phyloP scores from a whole-genome alignment of 1,140 invertebrate genomes.

The Aphelenchoides besseyi region DNA sequence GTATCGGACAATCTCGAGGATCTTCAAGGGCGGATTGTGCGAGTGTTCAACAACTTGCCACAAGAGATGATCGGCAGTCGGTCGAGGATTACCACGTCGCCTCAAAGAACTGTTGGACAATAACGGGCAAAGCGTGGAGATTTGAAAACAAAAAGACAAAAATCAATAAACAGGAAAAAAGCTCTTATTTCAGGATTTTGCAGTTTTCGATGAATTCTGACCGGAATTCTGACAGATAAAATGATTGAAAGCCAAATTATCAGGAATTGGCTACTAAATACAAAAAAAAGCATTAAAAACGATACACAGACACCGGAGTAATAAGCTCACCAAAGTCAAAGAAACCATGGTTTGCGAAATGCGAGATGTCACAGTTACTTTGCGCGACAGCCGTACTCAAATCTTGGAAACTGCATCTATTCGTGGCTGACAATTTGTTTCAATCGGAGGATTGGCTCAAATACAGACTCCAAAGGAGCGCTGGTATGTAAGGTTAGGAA shows the following conservation, averaged over 20 bases:
- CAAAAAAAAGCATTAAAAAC: no score
- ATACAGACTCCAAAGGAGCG: no score
- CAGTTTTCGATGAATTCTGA: no score
- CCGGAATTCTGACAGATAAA: no score
- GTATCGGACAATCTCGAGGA: not conserved
- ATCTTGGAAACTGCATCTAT: slow-evolving; percentile 97
- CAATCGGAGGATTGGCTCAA: no score
- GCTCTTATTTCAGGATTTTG: no score
- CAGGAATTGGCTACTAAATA: no score
- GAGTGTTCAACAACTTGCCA: not conserved
- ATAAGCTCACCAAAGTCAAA: slow-evolving; percentile 97
- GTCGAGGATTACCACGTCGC: not conserved
- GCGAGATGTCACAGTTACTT: slow-evolving; percentile 65
- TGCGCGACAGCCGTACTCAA: slow-evolving; percentile 80
- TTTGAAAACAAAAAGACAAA: no score
- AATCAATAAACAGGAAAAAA: no score
- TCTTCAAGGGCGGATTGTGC: not conserved
- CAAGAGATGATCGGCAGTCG: not conserved
- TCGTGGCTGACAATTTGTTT: slow-evolving; percentile 83
- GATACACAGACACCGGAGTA: no score
- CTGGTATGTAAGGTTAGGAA: no score
- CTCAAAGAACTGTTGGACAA: not conserved
- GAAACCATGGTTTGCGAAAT: slow-evolving; percentile 98
- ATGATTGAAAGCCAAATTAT: no score
- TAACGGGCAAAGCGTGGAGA: not conserved